Evolutionary conservation across 2,113 vertebrate genomes (phyloP).

Genomic region (Hemicordylus capensis): DNA sequence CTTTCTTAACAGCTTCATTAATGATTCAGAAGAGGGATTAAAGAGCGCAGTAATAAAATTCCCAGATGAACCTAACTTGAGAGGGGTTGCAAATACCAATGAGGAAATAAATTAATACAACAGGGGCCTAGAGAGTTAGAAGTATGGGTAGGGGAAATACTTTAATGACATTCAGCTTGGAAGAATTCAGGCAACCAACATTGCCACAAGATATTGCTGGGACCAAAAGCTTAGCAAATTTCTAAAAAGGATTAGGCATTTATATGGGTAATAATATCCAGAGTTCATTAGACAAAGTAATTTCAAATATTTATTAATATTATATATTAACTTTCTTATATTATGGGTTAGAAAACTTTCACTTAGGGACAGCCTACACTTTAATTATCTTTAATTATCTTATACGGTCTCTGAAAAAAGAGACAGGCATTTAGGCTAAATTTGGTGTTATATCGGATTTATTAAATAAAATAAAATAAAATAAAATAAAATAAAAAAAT

Average conservation of each 20-base stretch:
- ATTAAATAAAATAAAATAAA: too few relatives aligned
- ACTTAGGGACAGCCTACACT: background rate
- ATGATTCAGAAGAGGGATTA: constrained; percentile 53
- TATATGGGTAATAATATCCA: background rate
- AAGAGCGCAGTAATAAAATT: constrained; percentile 52
- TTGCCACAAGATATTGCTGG: background rate
- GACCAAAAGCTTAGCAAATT: background rate
- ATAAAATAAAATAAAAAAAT: too few relatives aligned
- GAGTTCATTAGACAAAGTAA: background rate
- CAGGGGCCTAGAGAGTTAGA: constrained; percentile 26
- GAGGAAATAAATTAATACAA: constrained; percentile 47
- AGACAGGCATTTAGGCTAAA: background rate
- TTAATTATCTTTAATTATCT: background rate
- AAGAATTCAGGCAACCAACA: background rate
- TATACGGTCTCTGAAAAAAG: background rate
- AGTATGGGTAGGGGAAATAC: background rate
- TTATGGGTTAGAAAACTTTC: background rate
- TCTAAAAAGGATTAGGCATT: background rate
- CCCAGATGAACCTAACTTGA: constrained; percentile 53
- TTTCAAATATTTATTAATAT: background rate
- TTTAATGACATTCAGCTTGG: background rate
- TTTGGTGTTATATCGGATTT: too few relatives aligned
- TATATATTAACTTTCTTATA: background rate
- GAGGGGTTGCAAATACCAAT: constrained; percentile 45
- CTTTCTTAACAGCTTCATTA: constrained; percentile 54